Evolutionary conservation across 1,140 invertebrate genomes (phyloP), one percentile per base, ranked within the genome.

Genomic region (Melitaea cinxia): DNA sequence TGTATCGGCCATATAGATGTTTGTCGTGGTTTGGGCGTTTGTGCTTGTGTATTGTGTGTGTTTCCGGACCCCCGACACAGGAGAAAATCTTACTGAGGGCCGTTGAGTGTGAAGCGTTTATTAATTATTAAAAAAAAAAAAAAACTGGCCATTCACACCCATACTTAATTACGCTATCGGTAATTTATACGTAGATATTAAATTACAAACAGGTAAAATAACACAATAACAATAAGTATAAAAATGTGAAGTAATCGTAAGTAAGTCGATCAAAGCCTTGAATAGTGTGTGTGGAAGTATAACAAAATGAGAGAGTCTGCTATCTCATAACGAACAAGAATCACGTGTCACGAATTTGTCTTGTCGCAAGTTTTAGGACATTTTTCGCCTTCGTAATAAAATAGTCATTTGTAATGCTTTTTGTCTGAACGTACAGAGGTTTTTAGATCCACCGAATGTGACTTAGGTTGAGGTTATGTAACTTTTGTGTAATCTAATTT

Each of bases 291-390:
- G 6, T 45, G 15, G 4, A 45, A 19, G 19, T 23, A 19, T 39
- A 35, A 39, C 35, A 39, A 15, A 56, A 23, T 14, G 23, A 23
- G 15, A 14, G 53, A 19, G 15, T 45, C 39, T 56, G 19, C 19
- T 3, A 45, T 19, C 53, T 56, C 54, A 45, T 57, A 57, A 57
- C 17, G 37, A 42, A 57, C 37, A 26, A 57, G 14, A n/a, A 17
- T 57, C 54, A 57, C 54, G 54, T 57, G 54, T 57, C 35, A 12
- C 2, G 54, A 57, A 57, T 57, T 47, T 19, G 23, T 45, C 37
- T 57, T 28, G 54, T 30, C 30, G 21, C 42, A 57, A 37, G 14
- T 57, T 57, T 42, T 42, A 42, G 37, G 35, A 37, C 28, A 42
- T 57, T 47, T 47, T 47, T 15, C 54, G 37, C 24, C 39, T 42